Evolutionary conservation across 2,113 vertebrate species (phyloP).

Genomic region (Pterocles gutturalis): DNA sequence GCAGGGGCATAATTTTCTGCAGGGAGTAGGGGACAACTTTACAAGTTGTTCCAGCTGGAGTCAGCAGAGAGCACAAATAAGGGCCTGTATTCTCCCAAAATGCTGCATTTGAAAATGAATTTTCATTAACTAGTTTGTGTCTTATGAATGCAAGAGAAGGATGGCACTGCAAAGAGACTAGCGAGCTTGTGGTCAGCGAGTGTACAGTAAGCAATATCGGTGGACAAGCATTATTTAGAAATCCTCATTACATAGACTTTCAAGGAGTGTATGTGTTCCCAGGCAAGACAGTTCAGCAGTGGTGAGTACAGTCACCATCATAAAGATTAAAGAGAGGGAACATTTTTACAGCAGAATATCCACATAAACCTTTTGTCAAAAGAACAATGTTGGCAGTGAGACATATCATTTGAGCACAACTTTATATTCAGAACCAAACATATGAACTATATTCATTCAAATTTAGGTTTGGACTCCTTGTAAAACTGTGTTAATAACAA

Average conservation of each 20-base stretch:
- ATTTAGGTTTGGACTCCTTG: background rate
- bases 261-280: background rate
- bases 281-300: background rate
- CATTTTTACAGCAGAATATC: background rate
- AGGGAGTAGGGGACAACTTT: background rate
- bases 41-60: background rate
- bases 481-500: background rate
- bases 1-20: background rate
- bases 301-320: background rate
- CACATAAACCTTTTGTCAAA: background rate
- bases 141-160: background rate
- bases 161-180: background rate
- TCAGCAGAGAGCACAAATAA: background rate
- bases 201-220: background rate
- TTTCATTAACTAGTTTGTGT: background rate
- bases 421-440: background rate
- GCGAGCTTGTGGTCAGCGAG: background rate
- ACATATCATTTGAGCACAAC: background rate
- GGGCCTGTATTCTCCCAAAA: background rate
- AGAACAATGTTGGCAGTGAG: background rate
- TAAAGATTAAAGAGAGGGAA: background rate
- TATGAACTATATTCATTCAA: background rate
- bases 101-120: background rate
- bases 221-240: background rate
- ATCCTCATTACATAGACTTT: background rate